These are phyloP conservation scores for Epizoanthus rinbou DNA, from an alignment of 92 coral and sea anemone species.

Conservation along the genomic window DNA sequence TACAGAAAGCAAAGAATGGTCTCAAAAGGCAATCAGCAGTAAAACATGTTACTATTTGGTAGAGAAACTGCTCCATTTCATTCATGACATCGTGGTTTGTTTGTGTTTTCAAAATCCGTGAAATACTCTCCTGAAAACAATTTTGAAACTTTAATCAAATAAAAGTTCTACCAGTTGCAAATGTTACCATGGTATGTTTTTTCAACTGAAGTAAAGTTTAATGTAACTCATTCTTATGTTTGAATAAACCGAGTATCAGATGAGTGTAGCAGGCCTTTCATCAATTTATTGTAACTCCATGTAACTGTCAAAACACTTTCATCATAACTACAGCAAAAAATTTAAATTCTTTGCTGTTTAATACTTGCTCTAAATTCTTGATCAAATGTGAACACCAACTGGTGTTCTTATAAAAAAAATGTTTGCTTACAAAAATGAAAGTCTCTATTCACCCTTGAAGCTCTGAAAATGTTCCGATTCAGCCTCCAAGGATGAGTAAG, in stretches of 20 bases:
- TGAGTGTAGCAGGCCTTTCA: conserved; percentile 22
- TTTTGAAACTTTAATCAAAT: background rate
- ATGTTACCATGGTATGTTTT: background rate
- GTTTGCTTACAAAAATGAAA: conserved; percentile 21
- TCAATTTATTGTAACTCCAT: conserved; percentile 21
- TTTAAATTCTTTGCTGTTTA: conserved; percentile 23
- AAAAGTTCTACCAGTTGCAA: too few relatives aligned
- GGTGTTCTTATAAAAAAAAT: conserved; percentile 16
- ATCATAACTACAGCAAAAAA: conserved; percentile 23
- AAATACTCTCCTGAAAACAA: background rate
- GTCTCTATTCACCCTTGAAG: conserved; percentile 26
- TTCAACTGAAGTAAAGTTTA: conserved; percentile 8
- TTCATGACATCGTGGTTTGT: background rate
- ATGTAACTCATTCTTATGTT: conserved; percentile 2
- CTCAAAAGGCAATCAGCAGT: background rate
- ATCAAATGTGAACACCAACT: conserved; percentile 18
- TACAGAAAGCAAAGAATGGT: conserved; percentile 1
- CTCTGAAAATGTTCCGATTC: conserved; percentile 25
- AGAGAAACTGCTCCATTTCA: background rate
- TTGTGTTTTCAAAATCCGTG: background rate
- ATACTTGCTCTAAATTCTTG: conserved; percentile 24
- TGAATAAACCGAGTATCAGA: conserved; percentile 8
- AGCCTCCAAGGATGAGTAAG: conserved; percentile 27
- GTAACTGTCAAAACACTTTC: conserved; percentile 25
- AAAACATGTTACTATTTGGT: too few relatives aligned